Conservation (phyloP, 2,797 vertebrate genomes). For the Lophura swinhoii region DNA sequence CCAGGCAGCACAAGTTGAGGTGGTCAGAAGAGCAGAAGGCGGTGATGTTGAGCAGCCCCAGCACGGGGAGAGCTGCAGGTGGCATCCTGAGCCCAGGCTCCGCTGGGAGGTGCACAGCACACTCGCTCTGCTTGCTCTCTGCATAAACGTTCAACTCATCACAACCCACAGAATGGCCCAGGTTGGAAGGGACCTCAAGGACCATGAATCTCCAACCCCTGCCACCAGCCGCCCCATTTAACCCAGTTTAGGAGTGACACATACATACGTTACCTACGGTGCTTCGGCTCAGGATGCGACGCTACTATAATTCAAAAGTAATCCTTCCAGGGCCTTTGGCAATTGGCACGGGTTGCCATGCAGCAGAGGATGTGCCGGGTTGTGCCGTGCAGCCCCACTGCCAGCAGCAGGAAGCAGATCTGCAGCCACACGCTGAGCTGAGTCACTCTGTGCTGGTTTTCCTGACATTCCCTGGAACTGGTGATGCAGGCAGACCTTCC, state of each 20-base stretch:
- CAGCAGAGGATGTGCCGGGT: not conserved
- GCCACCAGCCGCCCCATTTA: not conserved
- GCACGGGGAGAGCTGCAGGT: not conserved
- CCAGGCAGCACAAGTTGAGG: not conserved
- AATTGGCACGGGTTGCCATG: accelerated
- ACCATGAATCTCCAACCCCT: too few species aligned
- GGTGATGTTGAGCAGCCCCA: not conserved
- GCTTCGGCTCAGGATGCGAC: not conserved
- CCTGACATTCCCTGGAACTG: not conserved
- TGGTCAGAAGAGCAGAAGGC: not conserved
- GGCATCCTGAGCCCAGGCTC: not conserved
- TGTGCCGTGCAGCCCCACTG: accelerated
- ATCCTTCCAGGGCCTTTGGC: not conserved
- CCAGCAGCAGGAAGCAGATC: not conserved
- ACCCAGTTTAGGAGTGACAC: not conserved
- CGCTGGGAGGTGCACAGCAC: not conserved
- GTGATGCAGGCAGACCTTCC: not conserved
- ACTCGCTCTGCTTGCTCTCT: not conserved
- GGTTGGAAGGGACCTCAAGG: too few species aligned
- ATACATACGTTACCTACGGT: accelerated
- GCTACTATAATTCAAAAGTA: not conserved
- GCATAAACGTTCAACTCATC: not conserved
- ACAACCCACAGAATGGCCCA: not conserved
- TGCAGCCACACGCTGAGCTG: not conserved
- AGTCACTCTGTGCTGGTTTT: not conserved